phyloP scores from a whole-genome alignment of 2,113 vertebrate genomes.

The Cettia cetti region DNA sequence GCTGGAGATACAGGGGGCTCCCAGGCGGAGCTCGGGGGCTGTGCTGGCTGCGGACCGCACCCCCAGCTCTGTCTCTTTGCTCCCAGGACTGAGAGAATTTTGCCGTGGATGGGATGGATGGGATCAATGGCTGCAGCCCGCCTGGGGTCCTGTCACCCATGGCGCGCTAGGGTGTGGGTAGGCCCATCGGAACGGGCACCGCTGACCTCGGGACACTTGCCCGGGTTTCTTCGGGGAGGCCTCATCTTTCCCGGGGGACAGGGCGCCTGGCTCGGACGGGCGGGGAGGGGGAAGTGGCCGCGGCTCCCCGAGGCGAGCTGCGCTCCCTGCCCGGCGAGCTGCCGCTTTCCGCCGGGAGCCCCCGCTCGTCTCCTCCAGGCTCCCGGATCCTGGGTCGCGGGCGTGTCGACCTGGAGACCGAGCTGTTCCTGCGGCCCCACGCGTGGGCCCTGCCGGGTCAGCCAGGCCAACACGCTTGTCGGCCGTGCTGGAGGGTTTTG shows the following conservation, averaged over 20 bases:
- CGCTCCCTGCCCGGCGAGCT: neutral
- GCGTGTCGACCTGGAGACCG: neutral
- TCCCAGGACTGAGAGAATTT: neutral
- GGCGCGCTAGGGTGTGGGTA: neutral
- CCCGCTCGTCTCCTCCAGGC: accelerated
- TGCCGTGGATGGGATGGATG: neutral
- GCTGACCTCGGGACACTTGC: neutral
- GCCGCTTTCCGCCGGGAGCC: neutral
- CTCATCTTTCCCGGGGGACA: neutral
- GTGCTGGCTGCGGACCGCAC: neutral
- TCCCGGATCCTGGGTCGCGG: neutral
- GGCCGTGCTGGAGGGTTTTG: neutral
- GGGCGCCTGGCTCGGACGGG: neutral
- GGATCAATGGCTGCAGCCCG: neutral
- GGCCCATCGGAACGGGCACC: neutral
- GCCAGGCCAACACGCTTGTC: neutral
- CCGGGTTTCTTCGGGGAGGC: neutral
- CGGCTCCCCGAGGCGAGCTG: neutral
- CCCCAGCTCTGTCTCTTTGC: neutral
- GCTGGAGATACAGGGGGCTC: neutral
- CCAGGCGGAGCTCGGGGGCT: neutral
- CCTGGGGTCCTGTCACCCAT: neutral
- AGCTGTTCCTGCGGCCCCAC: neutral
- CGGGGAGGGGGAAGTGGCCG: accelerated
- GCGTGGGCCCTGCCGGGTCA: neutral